Percentiles rank a stretch among this genome's conserved stretches.
Evolutionary conservation across 2,797 vertebrate species (phyloP).

Genomic region (Rhinophrynus dorsalis): DNA sequence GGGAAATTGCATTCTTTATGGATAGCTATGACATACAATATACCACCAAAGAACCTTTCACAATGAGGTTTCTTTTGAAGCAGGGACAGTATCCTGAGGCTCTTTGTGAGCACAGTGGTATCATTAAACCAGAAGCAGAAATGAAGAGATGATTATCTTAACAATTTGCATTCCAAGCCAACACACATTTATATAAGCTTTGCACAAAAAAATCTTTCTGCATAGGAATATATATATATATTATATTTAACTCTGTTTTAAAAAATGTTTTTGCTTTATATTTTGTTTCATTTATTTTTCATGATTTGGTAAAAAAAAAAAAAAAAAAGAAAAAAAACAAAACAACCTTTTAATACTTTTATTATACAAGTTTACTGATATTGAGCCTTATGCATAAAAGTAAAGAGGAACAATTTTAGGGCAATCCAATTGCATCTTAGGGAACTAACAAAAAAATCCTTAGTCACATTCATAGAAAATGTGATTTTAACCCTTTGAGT

Average conservation of each 20-base stretch:
- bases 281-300: not conserved
- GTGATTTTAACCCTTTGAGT: too few species aligned
- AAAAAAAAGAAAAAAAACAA: too few species aligned
- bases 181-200: conserved; percentile 35
- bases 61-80: conserved; percentile 50
- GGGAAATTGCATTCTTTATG: conserved; percentile 51
- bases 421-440: too few species aligned
- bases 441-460: too few species aligned
- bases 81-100: conserved; percentile 43
- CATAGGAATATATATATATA: conserved; percentile 30
- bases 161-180: conserved; percentile 44
- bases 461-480: too few species aligned
- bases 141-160: conserved; percentile 46
- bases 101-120: conserved; percentile 47
- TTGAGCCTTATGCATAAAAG: too few species aligned
- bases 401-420: too few species aligned
- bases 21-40: conserved; percentile 51
- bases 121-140: conserved; percentile 49
- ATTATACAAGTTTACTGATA: too few species aligned
- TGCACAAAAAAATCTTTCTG: conserved; percentile 34
- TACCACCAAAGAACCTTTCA: conserved; percentile 44
- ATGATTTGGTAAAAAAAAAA: too few species aligned
- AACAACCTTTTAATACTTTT: too few species aligned
- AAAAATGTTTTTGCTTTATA: too few species aligned
- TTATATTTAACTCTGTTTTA: conserved; percentile 3